These are phyloP conservation scores for Polydrusus pterygomalis DNA, from an alignment of 2,888 invertebrate species.

Conservation along the genomic window DNA sequence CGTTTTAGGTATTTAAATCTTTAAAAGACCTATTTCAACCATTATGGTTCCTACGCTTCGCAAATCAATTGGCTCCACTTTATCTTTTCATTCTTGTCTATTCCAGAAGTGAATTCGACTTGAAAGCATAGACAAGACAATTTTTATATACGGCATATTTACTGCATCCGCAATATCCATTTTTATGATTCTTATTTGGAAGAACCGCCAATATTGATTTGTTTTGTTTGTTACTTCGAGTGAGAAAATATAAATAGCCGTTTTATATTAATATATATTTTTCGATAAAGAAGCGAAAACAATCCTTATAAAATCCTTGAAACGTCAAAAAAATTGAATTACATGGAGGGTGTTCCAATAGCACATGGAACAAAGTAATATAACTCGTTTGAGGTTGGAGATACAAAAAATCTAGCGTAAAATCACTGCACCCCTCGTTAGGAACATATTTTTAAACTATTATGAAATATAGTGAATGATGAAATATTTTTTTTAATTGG, in stretches of 20 bases:
- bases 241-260: conserved; percentile 24
- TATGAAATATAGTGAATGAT: too few relatives aligned
- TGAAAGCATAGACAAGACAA: conserved; percentile 37
- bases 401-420: not conserved
- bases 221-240: conserved; percentile 23
- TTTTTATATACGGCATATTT: conserved; percentile 39
- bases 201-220: conserved; percentile 27
- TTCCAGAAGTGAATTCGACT: conserved; percentile 33
- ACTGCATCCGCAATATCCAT: conserved; percentile 22
- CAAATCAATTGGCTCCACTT: conserved; percentile 42
- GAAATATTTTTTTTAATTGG: too few relatives aligned
- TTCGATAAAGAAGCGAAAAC: not conserved
- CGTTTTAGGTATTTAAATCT: conserved; percentile 21
- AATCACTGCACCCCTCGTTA: not conserved
- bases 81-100: conserved; percentile 27
- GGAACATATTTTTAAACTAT: too few relatives aligned
- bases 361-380: too few relatives aligned
- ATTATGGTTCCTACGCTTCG: conserved; percentile 22
- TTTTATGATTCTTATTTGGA: conserved; percentile 26
- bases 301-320: not conserved
- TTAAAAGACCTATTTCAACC: conserved; percentile 13
- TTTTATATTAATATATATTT: conserved; percentile 11
- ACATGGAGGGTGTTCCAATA: not conserved
- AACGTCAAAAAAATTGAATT: not conserved
- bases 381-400: not conserved